Evolutionary conservation across 2,888 invertebrate genomes (phyloP).

Genomic region (Rhogogaster chlorosoma): DNA sequence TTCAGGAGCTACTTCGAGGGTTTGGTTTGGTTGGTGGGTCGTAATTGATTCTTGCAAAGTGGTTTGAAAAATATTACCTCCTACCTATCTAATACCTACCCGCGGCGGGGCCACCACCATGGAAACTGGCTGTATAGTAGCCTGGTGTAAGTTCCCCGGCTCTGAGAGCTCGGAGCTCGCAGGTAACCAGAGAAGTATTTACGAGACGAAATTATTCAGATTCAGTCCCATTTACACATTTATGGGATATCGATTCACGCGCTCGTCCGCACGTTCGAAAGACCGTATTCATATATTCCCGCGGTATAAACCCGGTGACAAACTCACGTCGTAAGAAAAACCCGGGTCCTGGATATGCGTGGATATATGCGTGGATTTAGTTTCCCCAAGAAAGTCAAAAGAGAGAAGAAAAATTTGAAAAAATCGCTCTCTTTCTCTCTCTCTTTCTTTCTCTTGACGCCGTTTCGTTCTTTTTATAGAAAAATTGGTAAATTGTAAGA

Average conservation of each 20-base stretch:
- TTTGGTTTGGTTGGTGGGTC: neutral
- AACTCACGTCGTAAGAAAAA: constrained; percentile 16
- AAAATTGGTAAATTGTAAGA: neutral
- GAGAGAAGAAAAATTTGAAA: neutral
- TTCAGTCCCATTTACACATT: constrained; percentile 72
- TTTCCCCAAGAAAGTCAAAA: neutral
- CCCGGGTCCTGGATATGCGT: neutral
- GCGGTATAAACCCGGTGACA: constrained; percentile 23
- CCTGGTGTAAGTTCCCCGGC: neutral
- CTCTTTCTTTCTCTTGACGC: neutral
- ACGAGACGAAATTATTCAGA: constrained; percentile 61
- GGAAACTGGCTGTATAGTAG: neutral
- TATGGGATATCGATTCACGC: constrained; percentile 72
- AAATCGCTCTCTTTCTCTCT: neutral
- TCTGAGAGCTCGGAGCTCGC: neutral
- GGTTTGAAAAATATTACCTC: constrained; percentile 1
- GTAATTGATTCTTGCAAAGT: constrained; percentile 36
- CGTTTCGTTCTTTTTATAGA: neutral
- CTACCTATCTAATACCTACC: neutral
- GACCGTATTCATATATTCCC: constrained; percentile 62
- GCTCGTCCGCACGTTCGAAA: neutral
- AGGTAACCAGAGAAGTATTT: constrained; percentile 24
- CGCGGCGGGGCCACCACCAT: neutral
- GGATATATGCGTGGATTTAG: constrained; percentile 17
- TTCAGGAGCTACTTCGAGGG: neutral